Percentiles rank a stretch among this genome's conserved stretches.
These are phyloP conservation scores for Suncus etruscus DNA, from an alignment of 2,113 vertebrate species.

Conservation along the genomic window DNA sequence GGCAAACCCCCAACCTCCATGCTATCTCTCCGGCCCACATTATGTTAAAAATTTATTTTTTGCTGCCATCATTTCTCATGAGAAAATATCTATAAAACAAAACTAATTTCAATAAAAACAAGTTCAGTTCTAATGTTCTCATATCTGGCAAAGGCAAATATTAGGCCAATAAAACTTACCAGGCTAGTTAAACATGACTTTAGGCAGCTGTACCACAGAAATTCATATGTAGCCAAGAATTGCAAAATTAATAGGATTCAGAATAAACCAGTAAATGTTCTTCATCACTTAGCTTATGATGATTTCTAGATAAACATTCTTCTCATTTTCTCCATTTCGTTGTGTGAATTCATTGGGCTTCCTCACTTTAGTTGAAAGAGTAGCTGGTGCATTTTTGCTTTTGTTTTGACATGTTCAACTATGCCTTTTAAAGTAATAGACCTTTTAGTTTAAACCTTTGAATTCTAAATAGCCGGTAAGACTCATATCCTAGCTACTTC, in stretches of 20 bases:
- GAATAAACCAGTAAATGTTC: slow-evolving; percentile 33
- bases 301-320: slow-evolving; percentile 29
- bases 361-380: neutral
- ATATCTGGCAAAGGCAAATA: slow-evolving; percentile 58
- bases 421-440: slow-evolving; percentile 57
- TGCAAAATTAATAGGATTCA: neutral
- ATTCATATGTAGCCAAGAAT: slow-evolving; percentile 78
- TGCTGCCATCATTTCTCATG: slow-evolving; percentile 12
- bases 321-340: slow-evolving; percentile 55
- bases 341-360: slow-evolving; percentile 40
- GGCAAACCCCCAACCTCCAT: too few relatives aligned
- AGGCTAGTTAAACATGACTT: slow-evolving; percentile 79
- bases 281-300: slow-evolving; percentile 76
- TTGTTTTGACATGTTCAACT: slow-evolving; percentile 32
- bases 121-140: neutral
- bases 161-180: slow-evolving; percentile 82
- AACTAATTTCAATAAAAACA: slow-evolving; percentile 35
- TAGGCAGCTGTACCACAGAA: slow-evolving; percentile 76
- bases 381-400: neutral
- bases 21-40: too few relatives aligned
- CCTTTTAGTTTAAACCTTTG: slow-evolving; percentile 61
- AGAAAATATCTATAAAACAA: slow-evolving; percentile 31
- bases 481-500: slow-evolving; percentile 73
- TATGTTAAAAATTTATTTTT: neutral
- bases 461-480: slow-evolving; percentile 59